Conservation (phyloP, 2,888 invertebrate species). For the Resseliella maxima region DNA sequence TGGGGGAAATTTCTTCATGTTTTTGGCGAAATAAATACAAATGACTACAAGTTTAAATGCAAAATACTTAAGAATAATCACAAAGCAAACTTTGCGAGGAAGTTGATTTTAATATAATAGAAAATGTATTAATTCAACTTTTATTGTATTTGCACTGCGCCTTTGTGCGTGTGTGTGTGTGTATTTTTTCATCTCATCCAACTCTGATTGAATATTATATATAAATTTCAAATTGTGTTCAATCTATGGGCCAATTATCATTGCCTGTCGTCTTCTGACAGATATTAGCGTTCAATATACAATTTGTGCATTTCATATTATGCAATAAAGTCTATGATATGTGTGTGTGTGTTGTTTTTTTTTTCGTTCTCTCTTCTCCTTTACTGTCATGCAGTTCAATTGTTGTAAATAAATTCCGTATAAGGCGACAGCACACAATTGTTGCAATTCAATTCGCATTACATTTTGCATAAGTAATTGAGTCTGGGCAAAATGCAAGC, state of each 20-base stretch:
- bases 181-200: neutral
- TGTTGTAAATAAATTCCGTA: conserved; percentile 34
- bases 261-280: conserved; percentile 9
- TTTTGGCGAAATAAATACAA: neutral
- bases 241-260: neutral
- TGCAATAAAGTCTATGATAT: neutral
- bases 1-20: neutral
- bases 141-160: no score
- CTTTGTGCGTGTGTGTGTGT: no score
- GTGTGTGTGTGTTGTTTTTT: no score
- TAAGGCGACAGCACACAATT: neutral
- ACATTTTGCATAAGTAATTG: conserved; percentile 3
- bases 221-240: neutral
- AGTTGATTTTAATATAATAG: no score
- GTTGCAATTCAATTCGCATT: conserved; percentile 24
- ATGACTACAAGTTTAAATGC: neutral
- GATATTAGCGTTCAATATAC: neutral
- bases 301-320: neutral
- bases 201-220: neutral
- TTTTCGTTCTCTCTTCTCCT: neutral
- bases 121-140: no score
- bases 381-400: neutral
- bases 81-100: neutral
- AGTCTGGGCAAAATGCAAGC: neutral
- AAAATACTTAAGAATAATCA: neutral